Conservation (phyloP, 1,140 invertebrate species). For the Drosophila persimilis region DNA sequence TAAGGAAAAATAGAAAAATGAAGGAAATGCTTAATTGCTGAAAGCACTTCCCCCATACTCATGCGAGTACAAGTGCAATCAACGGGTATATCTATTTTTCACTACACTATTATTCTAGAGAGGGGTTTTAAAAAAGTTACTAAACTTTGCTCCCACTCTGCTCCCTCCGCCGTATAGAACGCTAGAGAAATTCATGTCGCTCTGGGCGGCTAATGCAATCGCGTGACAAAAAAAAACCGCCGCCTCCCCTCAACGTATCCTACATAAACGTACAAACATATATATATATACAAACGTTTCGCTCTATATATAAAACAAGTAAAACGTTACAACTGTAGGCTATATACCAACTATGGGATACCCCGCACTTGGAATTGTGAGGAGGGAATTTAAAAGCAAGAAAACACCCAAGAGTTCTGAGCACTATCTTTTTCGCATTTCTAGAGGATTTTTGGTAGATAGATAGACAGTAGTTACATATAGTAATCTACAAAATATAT, state of each 20-base stretch:
- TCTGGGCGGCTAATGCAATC: constrained; percentile 13
- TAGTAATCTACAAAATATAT: too few relatives aligned
- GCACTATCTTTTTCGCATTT: too few relatives aligned
- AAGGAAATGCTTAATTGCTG: constrained; percentile 15
- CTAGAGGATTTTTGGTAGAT: too few relatives aligned
- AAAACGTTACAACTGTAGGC: too few relatives aligned
- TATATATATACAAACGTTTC: constrained; percentile 11
- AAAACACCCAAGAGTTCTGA: too few relatives aligned
- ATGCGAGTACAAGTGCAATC: constrained; percentile 4
- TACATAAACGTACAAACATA: constrained; percentile 17
- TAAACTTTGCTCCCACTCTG: background rate
- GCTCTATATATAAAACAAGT: too few relatives aligned
- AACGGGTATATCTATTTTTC: constrained; percentile 7
- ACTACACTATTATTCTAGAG: background rate
- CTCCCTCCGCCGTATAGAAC: constrained; percentile 2
- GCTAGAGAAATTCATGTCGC: constrained; percentile 24
- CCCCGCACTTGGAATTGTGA: too few relatives aligned
- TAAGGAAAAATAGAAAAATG: background rate
- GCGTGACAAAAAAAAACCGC: constrained; percentile 25
- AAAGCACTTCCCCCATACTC: constrained; percentile 9
- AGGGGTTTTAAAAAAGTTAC: background rate
- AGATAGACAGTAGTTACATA: too few relatives aligned
- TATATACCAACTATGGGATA: constrained; percentile 6
- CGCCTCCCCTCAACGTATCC: constrained; percentile 20
- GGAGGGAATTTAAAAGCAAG: too few relatives aligned